Conservation (phyloP, 2,113 vertebrate genomes). For the Plecturocebus donacophilus region DNA sequence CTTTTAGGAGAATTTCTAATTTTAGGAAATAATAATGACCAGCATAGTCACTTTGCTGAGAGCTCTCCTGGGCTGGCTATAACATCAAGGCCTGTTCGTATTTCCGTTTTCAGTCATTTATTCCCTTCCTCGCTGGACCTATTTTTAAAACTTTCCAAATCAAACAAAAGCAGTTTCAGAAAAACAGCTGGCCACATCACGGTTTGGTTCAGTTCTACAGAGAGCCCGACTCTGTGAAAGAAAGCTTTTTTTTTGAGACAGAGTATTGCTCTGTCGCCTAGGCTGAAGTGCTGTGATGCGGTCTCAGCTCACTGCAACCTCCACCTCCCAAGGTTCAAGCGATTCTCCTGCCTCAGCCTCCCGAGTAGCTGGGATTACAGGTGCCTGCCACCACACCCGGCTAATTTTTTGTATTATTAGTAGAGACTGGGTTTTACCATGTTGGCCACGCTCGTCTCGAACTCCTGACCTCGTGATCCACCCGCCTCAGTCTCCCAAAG, state of each 20-base stretch:
- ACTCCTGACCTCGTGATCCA: too few relatives aligned
- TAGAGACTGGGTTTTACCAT: too few relatives aligned
- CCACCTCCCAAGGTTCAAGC: too few relatives aligned
- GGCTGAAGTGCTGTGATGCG: too few relatives aligned
- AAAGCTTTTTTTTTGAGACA: not conserved
- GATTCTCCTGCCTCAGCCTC: too few relatives aligned
- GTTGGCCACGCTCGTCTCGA: too few relatives aligned
- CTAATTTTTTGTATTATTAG: too few relatives aligned
- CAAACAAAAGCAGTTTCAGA: constrained; percentile 5
- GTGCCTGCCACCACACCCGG: too few relatives aligned
- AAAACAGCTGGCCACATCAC: not conserved
- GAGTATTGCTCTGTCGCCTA: too few relatives aligned
- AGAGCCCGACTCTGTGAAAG: constrained; percentile 25
- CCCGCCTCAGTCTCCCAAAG: too few relatives aligned
- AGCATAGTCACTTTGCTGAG: not conserved
- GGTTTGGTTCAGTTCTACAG: not conserved
- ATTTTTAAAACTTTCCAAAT: constrained; percentile 46
- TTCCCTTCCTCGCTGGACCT: not conserved
- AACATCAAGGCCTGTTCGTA: not conserved
- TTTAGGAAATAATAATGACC: not conserved
- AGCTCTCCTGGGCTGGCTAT: not conserved
- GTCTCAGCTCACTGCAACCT: too few relatives aligned
- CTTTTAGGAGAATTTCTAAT: not conserved
- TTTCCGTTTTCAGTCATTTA: constrained; percentile 22
- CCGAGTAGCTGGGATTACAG: too few relatives aligned